Percentiles rank a stretch among this genome's conserved stretches.
phyloP scores from a whole-genome alignment of 2,113 vertebrate species.

The Cyanocitta stelleri region DNA sequence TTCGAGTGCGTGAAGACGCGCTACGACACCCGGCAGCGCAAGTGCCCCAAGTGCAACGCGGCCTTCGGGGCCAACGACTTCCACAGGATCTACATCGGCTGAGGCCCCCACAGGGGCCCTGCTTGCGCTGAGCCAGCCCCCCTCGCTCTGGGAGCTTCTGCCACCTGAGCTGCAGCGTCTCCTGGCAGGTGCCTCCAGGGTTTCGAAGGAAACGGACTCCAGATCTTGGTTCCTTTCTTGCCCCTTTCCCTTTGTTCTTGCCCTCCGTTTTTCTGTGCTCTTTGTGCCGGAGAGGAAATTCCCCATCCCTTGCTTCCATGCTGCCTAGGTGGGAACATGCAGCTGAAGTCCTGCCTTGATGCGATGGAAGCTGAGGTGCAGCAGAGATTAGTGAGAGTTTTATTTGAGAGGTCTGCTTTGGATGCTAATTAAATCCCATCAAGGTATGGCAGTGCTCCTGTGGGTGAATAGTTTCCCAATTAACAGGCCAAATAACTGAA shows the following conservation, averaged over 20 bases:
- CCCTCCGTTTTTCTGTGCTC: not conserved
- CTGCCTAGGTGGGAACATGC: not conserved
- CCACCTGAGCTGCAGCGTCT: not conserved
- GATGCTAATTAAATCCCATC: not conserved
- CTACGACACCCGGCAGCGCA: slow-evolving; percentile 94
- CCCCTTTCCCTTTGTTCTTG: not conserved
- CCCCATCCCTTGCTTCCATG: not conserved
- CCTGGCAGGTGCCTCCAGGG: not conserved
- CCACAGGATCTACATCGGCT: slow-evolving; percentile 95
- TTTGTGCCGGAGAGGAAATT: not conserved
- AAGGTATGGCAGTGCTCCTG: not conserved
- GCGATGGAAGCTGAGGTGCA: not conserved
- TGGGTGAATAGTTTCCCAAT: not conserved
- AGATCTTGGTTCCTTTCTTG: not conserved
- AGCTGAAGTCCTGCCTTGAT: not conserved
- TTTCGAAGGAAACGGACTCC: not conserved
- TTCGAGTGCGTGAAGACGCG: slow-evolving; percentile 95
- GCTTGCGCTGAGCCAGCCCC: not conserved
- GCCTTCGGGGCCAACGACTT: slow-evolving; percentile 97
- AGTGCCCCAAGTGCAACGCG: slow-evolving; percentile 95
- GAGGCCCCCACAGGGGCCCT: slow-evolving; percentile 1
- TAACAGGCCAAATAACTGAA: not conserved
- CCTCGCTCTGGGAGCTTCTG: not conserved
- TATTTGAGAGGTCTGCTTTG: not conserved
- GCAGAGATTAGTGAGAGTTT: not conserved